Evolutionary conservation across 2,888 invertebrate species (phyloP).

Genomic region (Parthenolecanium corni): DNA sequence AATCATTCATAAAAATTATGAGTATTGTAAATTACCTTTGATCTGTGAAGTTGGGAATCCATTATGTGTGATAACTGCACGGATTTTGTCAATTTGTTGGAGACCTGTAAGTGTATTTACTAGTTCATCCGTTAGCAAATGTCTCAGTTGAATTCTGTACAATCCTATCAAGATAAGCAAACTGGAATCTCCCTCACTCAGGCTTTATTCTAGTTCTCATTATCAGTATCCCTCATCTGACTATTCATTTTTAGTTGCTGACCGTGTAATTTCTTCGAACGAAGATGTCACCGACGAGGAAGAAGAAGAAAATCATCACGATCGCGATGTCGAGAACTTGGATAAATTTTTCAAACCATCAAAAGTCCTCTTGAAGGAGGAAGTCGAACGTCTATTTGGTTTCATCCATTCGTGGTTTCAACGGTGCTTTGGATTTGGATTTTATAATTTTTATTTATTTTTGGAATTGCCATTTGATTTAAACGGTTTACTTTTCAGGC

Average conservation of each 20-base stretch:
- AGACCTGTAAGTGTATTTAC: slow-evolving; percentile 57
- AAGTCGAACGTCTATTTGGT: slow-evolving; percentile 69
- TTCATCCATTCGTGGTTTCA: slow-evolving; percentile 84
- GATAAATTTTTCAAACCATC: slow-evolving; percentile 37
- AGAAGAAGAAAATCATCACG: slow-evolving; percentile 20
- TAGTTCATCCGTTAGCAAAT: too few species aligned
- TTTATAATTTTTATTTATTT: neutral
- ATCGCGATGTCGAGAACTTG: slow-evolving; percentile 36
- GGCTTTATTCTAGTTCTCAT: too few species aligned
- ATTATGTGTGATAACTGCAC: slow-evolving; percentile 76
- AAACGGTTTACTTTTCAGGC: slow-evolving; percentile 44
- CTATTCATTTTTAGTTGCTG: slow-evolving; percentile 11
- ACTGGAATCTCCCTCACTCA: too few species aligned
- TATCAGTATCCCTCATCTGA: too few species aligned
- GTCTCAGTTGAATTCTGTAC: too few species aligned
- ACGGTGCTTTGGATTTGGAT: slow-evolving; percentile 45
- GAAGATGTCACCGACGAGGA: slow-evolving; percentile 60
- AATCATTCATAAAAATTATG: too few species aligned
- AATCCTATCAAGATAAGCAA: too few species aligned
- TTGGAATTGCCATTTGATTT: neutral
- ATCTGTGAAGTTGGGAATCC: too few species aligned
- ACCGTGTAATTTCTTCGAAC: slow-evolving; percentile 37
- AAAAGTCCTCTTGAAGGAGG: slow-evolving; percentile 60
- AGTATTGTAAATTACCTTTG: too few species aligned
- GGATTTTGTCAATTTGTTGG: slow-evolving; percentile 82